Evolutionary conservation across 2,113 vertebrate genomes (phyloP).

Genomic region (Lepisosteus oculatus): DNA sequence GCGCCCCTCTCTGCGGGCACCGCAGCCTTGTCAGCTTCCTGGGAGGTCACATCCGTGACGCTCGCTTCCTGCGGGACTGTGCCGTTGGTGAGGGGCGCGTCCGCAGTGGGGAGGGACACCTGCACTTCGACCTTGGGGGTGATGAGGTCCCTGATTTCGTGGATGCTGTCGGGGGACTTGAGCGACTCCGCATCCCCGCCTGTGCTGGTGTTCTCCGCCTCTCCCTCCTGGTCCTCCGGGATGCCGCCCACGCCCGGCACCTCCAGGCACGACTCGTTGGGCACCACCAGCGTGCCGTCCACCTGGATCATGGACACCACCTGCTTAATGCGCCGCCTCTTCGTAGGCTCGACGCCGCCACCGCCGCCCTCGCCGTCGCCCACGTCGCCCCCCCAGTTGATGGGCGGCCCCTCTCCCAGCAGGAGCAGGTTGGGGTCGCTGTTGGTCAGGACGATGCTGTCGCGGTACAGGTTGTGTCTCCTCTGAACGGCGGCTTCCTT

Average conservation of each 20-base stretch:
- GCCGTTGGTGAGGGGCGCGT: slow-evolving; percentile 35
- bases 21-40: no score
- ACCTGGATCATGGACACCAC: slow-evolving; percentile 89
- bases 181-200: background rate
- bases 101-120: background rate
- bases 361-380: slow-evolving; percentile 33
- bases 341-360: slow-evolving; percentile 16
- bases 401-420: slow-evolving; percentile 65
- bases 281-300: slow-evolving; percentile 63
- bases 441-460: slow-evolving; percentile 89
- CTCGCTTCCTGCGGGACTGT: slow-evolving; percentile 22
- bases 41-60: slow-evolving; percentile 23
- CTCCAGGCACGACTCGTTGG: slow-evolving; percentile 67
- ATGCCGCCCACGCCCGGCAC: slow-evolving; percentile 65
- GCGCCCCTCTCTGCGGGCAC: no score
- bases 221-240: slow-evolving; percentile 49
- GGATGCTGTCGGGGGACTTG: slow-evolving; percentile 59
- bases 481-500: slow-evolving; percentile 91
- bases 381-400: slow-evolving; percentile 72
- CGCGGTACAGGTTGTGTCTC: slow-evolving; percentile 90
- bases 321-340: slow-evolving; percentile 73
- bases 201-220: background rate
- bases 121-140: slow-evolving; percentile 52
- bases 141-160: slow-evolving; percentile 66
- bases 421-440: slow-evolving; percentile 91